Conservation (phyloP, 2,888 invertebrate genomes). For the Hecatera dysodea region DNA sequence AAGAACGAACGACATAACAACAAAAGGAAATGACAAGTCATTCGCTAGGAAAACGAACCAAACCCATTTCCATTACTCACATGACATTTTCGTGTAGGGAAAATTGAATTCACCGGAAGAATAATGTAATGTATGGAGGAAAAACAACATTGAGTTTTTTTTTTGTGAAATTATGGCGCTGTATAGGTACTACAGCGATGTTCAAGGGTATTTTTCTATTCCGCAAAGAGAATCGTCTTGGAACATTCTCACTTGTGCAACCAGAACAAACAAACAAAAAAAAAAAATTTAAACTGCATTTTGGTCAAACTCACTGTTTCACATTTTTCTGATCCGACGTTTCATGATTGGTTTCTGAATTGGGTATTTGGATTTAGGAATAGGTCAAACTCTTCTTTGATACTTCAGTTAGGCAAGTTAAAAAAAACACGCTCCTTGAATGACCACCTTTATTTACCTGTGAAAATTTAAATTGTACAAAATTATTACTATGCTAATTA, state of each 20-base stretch:
- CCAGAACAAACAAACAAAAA: too few species aligned
- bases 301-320: not conserved
- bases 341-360: too few species aligned
- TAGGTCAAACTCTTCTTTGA: too few species aligned
- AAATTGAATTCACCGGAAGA: conserved; percentile 73
- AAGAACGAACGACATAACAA: conserved; percentile 30
- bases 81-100: conserved; percentile 80
- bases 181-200: not conserved
- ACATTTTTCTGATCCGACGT: not conserved
- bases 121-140: conserved; percentile 39
- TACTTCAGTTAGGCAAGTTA: too few species aligned
- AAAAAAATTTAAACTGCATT: not conserved
- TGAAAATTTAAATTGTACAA: too few species aligned
- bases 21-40: conserved; percentile 57
- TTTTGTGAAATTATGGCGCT: not conserved
- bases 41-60: conserved; percentile 44
- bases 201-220: not conserved
- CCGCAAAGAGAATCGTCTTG: too few species aligned
- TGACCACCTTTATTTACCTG: too few species aligned
- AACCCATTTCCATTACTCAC: conserved; percentile 51
- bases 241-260: too few species aligned
- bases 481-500: too few species aligned
- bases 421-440: too few species aligned
- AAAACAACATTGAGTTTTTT: conserved; percentile 21
- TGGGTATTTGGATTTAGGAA: too few species aligned